Conservation (phyloP, 2,888 invertebrate genomes). For the Tetragonisca angustula region DNA sequence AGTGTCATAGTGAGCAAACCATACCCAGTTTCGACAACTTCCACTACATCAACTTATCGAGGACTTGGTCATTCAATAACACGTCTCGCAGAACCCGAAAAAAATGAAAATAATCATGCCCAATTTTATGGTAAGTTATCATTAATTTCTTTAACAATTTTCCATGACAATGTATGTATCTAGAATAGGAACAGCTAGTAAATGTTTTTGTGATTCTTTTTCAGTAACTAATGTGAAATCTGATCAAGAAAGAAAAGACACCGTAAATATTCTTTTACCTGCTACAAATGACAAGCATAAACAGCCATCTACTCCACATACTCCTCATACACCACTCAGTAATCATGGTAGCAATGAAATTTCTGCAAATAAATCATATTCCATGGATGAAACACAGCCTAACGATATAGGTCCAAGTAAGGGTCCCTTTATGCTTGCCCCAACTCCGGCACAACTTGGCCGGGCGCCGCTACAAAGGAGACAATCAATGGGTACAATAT, state of each 20-base stretch:
- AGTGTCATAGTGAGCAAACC: slow-evolving; percentile 87
- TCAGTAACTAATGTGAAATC: slow-evolving; percentile 77
- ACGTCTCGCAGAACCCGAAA: slow-evolving; percentile 79
- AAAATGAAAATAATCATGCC: slow-evolving; percentile 77
- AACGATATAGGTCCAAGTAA: slow-evolving; percentile 77
- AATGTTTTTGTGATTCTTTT: slow-evolving; percentile 37
- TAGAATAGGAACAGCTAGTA: background rate
- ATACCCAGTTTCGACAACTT: slow-evolving; percentile 77
- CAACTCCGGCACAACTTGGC: slow-evolving; percentile 97
- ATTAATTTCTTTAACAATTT: background rate
- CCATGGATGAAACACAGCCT: slow-evolving; percentile 77
- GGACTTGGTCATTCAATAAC: slow-evolving; percentile 80
- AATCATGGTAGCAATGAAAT: slow-evolving; percentile 75
- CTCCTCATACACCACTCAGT: slow-evolving; percentile 79
- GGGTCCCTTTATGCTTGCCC: slow-evolving; percentile 91
- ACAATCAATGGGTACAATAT: slow-evolving; percentile 90
- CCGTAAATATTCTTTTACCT: slow-evolving; percentile 68
- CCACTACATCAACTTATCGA: slow-evolving; percentile 79
- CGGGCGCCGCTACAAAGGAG: slow-evolving; percentile 94
- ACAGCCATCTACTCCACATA: slow-evolving; percentile 79
- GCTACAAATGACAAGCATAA: slow-evolving; percentile 77
- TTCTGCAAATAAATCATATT: slow-evolving; percentile 74
- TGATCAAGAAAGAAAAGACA: slow-evolving; percentile 78
- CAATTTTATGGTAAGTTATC: slow-evolving; percentile 78
- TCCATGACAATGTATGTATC: background rate